Evolutionary conservation across 1,140 invertebrate species (phyloP), one percentile per base, ranked within the genome.

Genomic region (Cyphomyrmex costatus): DNA sequence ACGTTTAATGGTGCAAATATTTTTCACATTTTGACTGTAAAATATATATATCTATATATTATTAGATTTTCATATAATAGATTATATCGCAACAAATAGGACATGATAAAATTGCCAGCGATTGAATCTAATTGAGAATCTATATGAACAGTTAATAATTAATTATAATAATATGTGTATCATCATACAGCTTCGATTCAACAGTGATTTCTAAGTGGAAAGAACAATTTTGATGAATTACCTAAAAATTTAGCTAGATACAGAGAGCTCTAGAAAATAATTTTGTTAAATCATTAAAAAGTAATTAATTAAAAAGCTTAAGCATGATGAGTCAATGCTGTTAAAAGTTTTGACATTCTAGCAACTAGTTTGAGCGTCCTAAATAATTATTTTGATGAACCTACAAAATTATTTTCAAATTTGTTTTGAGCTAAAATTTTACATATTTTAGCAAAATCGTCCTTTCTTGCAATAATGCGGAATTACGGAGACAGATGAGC

Each of bases 21-120:
- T 46, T 46, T 58, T 24, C 51, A 42, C n/a, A 80, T 49, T 33
- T 63, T 65, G 49, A 63, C 51, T 12, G n/a, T 46, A n/a, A 68
- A 53, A 53, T 19, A 56, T 36, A n/a, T n/a, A n/a, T n/a, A 61
- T 56, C n/a, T 61, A 10, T 46, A 24, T 27, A 36, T 30, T n/a
- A 21, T 42, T 19, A 24, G 21, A 10, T 71, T 74, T 74, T 56
- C 19, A 42, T 10, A 42, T 42, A 33, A 74, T 51, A 21, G 19
- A 51, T 63, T 27, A 46, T 61, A 60, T 65, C 33, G 49, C 65
- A 14, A 4, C 2, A 30, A 42, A 56, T 68, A 10, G 5, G 30
- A 21, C 27, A 56, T 19, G 21, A 36, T n/a, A 24, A 36, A 71
- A 71, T 70, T 42, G 70, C 5, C 24, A 56, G 12, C 33, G 16